phyloP scores from a whole-genome alignment of 2,797 vertebrate species.

The Parotocinclus haroldoi region DNA sequence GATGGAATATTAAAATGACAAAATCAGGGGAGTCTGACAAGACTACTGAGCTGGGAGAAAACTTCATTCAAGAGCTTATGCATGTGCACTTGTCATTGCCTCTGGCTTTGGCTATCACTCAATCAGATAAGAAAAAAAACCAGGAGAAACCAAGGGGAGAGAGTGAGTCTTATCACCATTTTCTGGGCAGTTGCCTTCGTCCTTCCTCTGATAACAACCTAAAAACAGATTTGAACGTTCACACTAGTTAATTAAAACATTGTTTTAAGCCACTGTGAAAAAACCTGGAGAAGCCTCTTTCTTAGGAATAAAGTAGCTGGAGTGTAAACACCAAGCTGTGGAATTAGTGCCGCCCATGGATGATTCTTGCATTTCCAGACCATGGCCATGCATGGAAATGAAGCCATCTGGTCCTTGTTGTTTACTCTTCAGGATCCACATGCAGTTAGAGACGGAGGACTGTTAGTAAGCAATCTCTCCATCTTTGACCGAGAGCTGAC shows the following conservation, averaged over 20 bases:
- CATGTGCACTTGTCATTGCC: slow-evolving; percentile 28
- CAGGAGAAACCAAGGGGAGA: slow-evolving; percentile 47
- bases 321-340: not conserved
- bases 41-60: too few species aligned
- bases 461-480: slow-evolving; percentile 55
- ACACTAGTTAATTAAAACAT: slow-evolving; percentile 49
- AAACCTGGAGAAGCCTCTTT: slow-evolving; percentile 12
- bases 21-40: too few species aligned
- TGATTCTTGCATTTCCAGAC: slow-evolving; percentile 11
- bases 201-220: slow-evolving; percentile 53
- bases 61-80: not conserved
- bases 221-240: slow-evolving; percentile 32
- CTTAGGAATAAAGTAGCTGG: not conserved
- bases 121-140: slow-evolving; percentile 62
- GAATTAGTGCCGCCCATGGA: slow-evolving; percentile 6
- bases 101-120: slow-evolving; percentile 45
- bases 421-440: slow-evolving; percentile 49
- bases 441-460: slow-evolving; percentile 45
- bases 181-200: too few species aligned
- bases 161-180: slow-evolving; percentile 64
- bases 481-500: slow-evolving; percentile 41
- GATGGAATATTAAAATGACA: too few species aligned
- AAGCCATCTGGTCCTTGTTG: slow-evolving; percentile 50
- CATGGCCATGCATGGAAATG: slow-evolving; percentile 27
- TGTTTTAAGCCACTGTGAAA: too few species aligned